Evolutionary conservation across 2,797 vertebrate genomes (phyloP), one percentile per base, ranked within the genome.

Genomic region (Anguilla obscura): DNA sequence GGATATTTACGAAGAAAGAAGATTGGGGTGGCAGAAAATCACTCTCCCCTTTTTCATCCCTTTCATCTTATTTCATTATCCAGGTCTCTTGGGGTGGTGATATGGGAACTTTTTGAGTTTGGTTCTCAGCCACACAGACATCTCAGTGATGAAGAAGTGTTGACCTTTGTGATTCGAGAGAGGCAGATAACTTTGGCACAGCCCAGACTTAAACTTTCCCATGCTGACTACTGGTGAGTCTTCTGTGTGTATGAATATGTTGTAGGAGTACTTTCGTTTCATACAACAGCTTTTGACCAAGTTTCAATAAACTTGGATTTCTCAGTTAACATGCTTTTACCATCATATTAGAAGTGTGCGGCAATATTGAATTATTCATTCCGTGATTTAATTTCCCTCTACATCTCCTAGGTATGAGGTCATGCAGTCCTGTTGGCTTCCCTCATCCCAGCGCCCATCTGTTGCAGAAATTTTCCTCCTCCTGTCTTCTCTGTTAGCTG

Each of bases 41-140:
- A 79, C 6, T 33, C 18, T 84, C 84, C 69, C 33, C 24, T 86
- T 84, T 88, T 50, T 16, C n/a, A 14, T 85, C 76, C 85, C 71
- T 71, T 14, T 87, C 30, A 5, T 45, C 89, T 7, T 90, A 69
- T 54, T 86, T 87, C 85, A 50, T 86, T 88, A 85, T 87, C 0
- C 94, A 99, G 98, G 98, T 98, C 98, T 30, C 93, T 99, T 88
- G 98, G 98, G 80, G 97, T 99, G 91, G 97, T 98, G 87, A 97
- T 99, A 84, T 99, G 98, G 98, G 98, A 99, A 92, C 96, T 99
- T 85, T 98, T 98, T 94, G 98, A 99, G 91, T 98, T 98, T 88
- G 98, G 98, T 87, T 96, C 96, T 48, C 98, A 99, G 92, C 98
- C 98, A 40, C 98, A 99, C 93, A 96, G 97, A 88, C 98, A 99